phyloP scores from a whole-genome alignment of 1,140 invertebrate species.

The Eupristina koningsbergeri region DNA sequence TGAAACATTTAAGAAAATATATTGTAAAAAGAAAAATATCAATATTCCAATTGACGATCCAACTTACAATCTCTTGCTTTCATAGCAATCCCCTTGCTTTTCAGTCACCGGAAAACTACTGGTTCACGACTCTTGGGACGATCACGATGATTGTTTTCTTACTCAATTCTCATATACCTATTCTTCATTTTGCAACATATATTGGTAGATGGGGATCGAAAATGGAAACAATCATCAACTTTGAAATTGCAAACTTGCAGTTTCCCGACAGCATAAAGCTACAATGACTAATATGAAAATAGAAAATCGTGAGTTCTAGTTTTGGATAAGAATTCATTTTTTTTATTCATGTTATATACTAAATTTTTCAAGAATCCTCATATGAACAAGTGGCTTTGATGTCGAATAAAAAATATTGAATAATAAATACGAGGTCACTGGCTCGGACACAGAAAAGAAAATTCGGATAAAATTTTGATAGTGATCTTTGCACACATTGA shows the following conservation, averaged over 20 bases:
- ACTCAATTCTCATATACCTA: background rate
- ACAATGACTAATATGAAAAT: background rate
- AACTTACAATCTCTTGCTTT: background rate
- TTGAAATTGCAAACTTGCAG: slow-evolving; percentile 3
- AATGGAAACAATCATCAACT: slow-evolving; percentile 15
- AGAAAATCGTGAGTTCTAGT: background rate
- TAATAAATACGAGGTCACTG: background rate
- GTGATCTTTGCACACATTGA: background rate
- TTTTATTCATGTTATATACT: background rate
- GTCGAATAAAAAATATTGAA: background rate
- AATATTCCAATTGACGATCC: background rate
- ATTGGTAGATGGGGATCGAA: background rate
- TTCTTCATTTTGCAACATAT: background rate
- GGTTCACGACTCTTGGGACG: background rate
- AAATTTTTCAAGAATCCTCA: background rate
- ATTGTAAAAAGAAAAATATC: slow-evolving; percentile 5
- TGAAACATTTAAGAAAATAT: too few species aligned
- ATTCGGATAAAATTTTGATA: background rate
- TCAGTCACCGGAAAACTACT: background rate
- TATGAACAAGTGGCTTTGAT: background rate
- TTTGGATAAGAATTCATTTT: background rate
- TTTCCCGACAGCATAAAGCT: background rate
- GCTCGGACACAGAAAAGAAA: background rate
- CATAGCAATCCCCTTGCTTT: background rate
- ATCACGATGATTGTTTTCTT: background rate